A percentile compares a stretch with the other conserved stretches of the same genome.
Evolutionary conservation across 2,888 invertebrate genomes (phyloP).

Genomic region (Xanthia icteritia): DNA sequence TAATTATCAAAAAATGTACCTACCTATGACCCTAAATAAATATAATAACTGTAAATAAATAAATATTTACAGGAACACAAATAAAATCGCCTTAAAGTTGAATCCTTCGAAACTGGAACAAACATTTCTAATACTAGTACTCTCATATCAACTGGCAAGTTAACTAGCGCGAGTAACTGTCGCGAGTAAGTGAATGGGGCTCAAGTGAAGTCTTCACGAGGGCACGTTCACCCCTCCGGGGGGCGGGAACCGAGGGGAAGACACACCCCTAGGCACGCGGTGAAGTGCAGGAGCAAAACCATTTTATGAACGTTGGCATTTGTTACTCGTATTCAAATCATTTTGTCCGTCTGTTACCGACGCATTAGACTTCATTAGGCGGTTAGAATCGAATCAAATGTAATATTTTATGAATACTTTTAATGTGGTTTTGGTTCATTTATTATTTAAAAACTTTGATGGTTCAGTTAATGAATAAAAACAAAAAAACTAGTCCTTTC

Average conservation of each 20-base stretch:
- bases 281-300: slow-evolving; percentile 72
- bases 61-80: background rate
- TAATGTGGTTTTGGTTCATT: background rate
- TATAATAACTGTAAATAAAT: background rate
- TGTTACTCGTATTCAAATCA: background rate
- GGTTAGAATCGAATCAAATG: background rate
- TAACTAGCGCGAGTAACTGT: slow-evolving; percentile 54
- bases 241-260: slow-evolving; percentile 82
- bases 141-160: slow-evolving; percentile 18
- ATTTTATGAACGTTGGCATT: slow-evolving; percentile 33
- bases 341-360: slow-evolving; percentile 3
- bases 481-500: background rate
- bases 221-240: slow-evolving; percentile 75
- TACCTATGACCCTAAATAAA: slow-evolving; percentile 1
- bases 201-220: slow-evolving; percentile 78
- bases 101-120: background rate
- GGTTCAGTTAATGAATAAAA: no score
- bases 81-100: background rate
- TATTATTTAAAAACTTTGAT: background rate
- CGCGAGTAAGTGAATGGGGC: slow-evolving; percentile 73
- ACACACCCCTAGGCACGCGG: slow-evolving; percentile 86
- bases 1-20: background rate
- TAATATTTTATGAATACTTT: background rate
- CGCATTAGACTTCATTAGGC: no score
- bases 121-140: background rate